phyloP scores from a whole-genome alignment of 2,888 invertebrate genomes.

The Sarcophaga rosellei region DNA sequence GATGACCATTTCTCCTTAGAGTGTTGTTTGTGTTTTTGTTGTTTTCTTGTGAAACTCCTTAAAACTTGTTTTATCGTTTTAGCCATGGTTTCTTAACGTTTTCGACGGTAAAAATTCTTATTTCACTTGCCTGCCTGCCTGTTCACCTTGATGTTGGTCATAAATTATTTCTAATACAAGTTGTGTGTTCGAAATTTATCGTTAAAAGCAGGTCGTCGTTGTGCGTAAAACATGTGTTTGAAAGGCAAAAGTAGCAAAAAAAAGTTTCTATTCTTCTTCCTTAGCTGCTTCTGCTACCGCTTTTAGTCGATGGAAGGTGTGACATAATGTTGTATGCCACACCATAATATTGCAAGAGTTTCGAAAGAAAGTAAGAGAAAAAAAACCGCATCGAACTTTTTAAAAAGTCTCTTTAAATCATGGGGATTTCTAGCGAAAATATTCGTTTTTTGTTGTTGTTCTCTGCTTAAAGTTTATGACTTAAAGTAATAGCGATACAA shows the following conservation, averaged over 20 bases:
- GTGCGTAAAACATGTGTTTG: constrained; percentile 64
- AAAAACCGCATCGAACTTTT: constrained; percentile 27
- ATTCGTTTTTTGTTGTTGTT: background rate
- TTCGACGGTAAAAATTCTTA: background rate
- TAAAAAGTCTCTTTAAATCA: constrained; percentile 30
- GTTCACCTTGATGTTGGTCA: constrained; percentile 34
- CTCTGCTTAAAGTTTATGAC: no score
- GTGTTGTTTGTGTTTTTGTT: constrained; percentile 11
- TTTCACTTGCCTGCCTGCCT: background rate
- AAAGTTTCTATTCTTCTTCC: constrained; percentile 12
- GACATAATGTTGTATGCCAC: constrained; percentile 54
- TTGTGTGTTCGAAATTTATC: constrained; percentile 64
- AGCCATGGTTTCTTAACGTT: background rate
- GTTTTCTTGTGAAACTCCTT: background rate
- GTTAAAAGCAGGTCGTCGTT: constrained; percentile 53
- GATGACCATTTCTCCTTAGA: background rate
- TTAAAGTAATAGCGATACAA: no score
- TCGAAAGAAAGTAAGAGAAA: background rate
- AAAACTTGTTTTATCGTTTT: background rate
- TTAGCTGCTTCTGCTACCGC: background rate
- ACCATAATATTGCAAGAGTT: background rate
- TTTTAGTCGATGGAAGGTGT: constrained; percentile 50
- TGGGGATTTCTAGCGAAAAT: constrained; percentile 18
- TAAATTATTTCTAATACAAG: constrained; percentile 66
- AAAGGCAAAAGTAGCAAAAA: constrained; percentile 28